Conservation (phyloP, 2,797 vertebrate genomes). For the Buceros bicornis region DNA sequence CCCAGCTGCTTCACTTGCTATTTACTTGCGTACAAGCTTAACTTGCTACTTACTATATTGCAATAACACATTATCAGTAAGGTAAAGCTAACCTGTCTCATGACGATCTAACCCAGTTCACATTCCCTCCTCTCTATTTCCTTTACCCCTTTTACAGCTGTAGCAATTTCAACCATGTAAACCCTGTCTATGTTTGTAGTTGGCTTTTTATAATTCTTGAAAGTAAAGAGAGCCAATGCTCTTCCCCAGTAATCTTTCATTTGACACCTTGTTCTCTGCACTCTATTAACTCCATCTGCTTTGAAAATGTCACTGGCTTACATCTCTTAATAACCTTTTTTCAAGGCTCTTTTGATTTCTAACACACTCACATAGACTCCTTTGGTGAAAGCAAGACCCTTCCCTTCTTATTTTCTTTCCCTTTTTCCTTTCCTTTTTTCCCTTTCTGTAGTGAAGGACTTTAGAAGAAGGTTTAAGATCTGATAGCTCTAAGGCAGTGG, state of each 20-base stretch:
- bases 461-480: background rate
- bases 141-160: background rate
- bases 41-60: background rate
- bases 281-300: background rate
- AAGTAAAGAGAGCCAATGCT: background rate
- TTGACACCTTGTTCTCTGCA: background rate
- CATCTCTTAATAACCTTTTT: background rate
- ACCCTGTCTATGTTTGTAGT: background rate
- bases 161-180: background rate
- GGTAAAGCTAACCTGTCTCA: background rate
- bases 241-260: background rate
- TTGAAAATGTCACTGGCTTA: constrained; percentile 7
- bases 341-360: background rate
- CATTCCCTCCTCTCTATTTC: background rate
- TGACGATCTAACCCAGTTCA: background rate
- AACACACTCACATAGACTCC: background rate
- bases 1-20: background rate
- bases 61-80: background rate
- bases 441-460: background rate
- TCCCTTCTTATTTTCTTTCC: background rate
- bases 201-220: background rate
- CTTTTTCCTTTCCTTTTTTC: background rate
- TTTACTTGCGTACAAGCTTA: background rate
- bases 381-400: background rate
- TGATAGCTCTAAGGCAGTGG: background rate